Evolutionary conservation across 64 coral and sea anemone genomes (phyloP).

Genomic region (Montipora efflorescens): DNA sequence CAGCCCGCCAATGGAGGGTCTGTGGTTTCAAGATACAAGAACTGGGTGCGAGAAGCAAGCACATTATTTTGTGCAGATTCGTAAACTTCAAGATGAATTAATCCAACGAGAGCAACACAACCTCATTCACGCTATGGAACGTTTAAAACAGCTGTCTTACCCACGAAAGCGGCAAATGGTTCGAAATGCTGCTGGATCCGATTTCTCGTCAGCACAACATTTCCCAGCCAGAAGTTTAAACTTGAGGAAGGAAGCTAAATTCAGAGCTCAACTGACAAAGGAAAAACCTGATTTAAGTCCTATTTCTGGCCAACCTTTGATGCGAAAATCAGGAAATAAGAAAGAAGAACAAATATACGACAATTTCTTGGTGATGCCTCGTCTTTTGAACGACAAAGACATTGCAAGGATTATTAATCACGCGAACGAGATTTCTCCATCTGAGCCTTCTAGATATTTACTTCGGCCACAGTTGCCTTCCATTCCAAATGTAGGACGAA

Average conservation of each 20-base stretch:
- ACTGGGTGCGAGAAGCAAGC: constrained; percentile 92
- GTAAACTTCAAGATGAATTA: constrained; percentile 89
- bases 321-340: neutral
- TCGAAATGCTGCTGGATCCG: constrained; percentile 25
- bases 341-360: constrained; percentile 6
- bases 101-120: constrained; percentile 93
- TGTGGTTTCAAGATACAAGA: constrained; percentile 94
- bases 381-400: constrained; percentile 68
- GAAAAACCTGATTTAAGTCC: constrained; percentile 67
- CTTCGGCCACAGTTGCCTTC: constrained; percentile 88
- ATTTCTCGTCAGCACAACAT: neutral
- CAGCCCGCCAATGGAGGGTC: constrained; percentile 13
- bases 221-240: constrained; percentile 50
- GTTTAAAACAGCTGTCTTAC: constrained; percentile 84
- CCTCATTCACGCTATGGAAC: constrained; percentile 91
- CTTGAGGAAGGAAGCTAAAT: constrained; percentile 53
- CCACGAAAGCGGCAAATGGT: constrained; percentile 81
- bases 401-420: constrained; percentile 73
- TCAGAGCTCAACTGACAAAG: constrained; percentile 14
- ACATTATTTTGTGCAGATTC: constrained; percentile 87
- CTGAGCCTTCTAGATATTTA: constrained; percentile 61
- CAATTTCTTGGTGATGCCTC: constrained; percentile 60
- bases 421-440: constrained; percentile 33
- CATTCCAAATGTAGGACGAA: constrained; percentile 90
- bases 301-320: constrained; percentile 54